Conservation (phyloP, 2,797 vertebrate genomes). For the Acanthopagrus latus region DNA sequence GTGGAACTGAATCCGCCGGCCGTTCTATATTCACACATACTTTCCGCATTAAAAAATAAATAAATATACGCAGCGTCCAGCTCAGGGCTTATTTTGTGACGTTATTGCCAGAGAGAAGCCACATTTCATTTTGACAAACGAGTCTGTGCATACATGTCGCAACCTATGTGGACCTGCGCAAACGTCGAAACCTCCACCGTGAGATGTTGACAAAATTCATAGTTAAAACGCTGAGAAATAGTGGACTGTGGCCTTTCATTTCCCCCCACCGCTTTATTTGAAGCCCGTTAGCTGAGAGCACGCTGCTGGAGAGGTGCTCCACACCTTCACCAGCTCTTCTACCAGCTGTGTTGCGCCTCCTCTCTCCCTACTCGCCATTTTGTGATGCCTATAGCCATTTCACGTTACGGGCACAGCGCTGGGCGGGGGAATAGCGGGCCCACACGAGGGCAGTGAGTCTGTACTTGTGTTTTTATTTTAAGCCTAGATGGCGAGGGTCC, state of each 20-base stretch:
- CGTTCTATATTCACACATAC: background rate
- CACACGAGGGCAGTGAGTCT: background rate
- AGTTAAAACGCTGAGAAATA: too few species aligned
- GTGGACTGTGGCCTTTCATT: too few species aligned
- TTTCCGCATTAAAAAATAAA: background rate
- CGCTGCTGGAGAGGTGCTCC: background rate
- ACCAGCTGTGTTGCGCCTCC: slow-evolving; percentile 13
- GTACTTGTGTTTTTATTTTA: too few species aligned
- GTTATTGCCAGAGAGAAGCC: background rate
- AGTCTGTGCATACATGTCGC: background rate
- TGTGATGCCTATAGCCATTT: slow-evolving; percentile 62
- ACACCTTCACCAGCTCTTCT: slow-evolving; percentile 24
- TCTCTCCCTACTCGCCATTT: slow-evolving; percentile 58
- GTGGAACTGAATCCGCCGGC: background rate
- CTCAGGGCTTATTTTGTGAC: rapidly evolving
- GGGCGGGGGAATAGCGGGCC: slow-evolving; percentile 15
- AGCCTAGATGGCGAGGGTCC: too few species aligned
- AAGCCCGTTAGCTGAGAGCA: background rate
- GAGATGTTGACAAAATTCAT: background rate
- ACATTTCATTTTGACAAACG: rapidly evolving
- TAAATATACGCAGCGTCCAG: background rate
- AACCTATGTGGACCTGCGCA: too few species aligned
- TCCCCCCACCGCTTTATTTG: too few species aligned
- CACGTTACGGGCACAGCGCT: slow-evolving; percentile 21
- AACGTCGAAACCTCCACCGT: too few species aligned